Evolutionary conservation across 2,888 invertebrate species (phyloP), one percentile per base, ranked within the genome.

Genomic region (Nomada hirtipes): DNA sequence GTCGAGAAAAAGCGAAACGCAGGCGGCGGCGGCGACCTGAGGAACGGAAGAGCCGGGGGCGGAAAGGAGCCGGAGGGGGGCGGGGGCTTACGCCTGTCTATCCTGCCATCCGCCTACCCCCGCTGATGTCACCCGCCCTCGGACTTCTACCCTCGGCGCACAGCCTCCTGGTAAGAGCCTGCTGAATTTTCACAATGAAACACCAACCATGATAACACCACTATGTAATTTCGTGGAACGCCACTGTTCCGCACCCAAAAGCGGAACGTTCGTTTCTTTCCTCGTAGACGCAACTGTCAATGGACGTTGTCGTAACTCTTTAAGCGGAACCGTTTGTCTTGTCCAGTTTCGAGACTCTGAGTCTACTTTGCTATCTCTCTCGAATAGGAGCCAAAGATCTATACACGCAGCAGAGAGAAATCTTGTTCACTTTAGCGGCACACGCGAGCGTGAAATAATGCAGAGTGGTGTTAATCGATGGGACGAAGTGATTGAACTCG

Each of bases 31-130:
- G 92, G 89, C 90, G 93, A 92, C 92, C 92, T 90, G 93, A 93
- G 93, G 93, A 93, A 81, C 91, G 91, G 91, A 93, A 93, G 91
- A 91, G 86, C 92, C 93, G 93, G 92, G 93, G 93, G 94, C 92
- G 93, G 93, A 91, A 91, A 88, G 92, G 91, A 91, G 89, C 91
- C 89, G 92, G 91, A 90, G 93, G 92, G 92, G 93, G 92, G 93
- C 92, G 92, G 92, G 92, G 91, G 91, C 91, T 92, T 89, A 91
- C 92, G 91, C 92, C 92, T 91, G 90, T 91, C 91, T 91, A 91
- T 90, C 92, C 93, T 91, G 90, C 92, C 94, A 94, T 94, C 94
- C 94, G 95, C 95, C 95, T 95, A 95, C 95, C 95, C 95, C 95
- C 95, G 95, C 95, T 95, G 92, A 93, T 93, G 93, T 92, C 93